Evolutionary conservation across 1,140 invertebrate genomes (phyloP).

Genomic region (Procambarus clarkii): DNA sequence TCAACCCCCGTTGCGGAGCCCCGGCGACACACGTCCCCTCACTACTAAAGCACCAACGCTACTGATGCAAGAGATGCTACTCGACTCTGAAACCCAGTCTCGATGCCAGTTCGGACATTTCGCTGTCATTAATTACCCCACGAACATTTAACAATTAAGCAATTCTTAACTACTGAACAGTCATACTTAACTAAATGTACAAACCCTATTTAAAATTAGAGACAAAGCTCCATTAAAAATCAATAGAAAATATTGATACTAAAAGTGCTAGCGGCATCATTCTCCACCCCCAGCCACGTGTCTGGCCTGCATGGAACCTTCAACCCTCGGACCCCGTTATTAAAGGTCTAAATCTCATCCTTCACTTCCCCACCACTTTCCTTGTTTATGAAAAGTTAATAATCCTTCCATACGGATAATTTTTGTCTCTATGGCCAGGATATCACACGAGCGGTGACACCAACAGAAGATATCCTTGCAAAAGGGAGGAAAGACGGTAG

Average conservation of each 20-base stretch:
- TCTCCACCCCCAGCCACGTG: slow-evolving; percentile 31
- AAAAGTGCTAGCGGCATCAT: background rate
- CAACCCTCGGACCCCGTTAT: background rate
- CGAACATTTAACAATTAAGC: background rate
- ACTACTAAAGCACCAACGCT: slow-evolving; percentile 51
- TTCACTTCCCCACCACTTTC: background rate
- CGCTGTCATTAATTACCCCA: background rate
- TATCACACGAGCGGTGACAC: background rate
- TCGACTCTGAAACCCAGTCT: slow-evolving; percentile 27
- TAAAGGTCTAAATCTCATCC: slow-evolving; percentile 2
- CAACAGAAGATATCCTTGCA: background rate
- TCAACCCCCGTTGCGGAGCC: background rate
- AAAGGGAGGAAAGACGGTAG: background rate
- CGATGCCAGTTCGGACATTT: slow-evolving; percentile 43
- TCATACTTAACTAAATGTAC: too few relatives aligned
- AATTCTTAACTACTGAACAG: background rate
- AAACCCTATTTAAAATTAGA: background rate
- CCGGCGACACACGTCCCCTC: slow-evolving; percentile 31
- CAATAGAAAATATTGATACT: background rate
- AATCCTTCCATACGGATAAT: slow-evolving; percentile 17
- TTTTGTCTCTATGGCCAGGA: background rate
- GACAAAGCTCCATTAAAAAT: background rate
- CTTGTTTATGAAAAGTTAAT: slow-evolving; percentile 35
- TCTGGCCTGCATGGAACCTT: slow-evolving; percentile 3
- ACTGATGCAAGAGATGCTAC: slow-evolving; percentile 61